phyloP scores from a whole-genome alignment of 2,797 vertebrate genomes.

The Helarctos malayanus region DNA sequence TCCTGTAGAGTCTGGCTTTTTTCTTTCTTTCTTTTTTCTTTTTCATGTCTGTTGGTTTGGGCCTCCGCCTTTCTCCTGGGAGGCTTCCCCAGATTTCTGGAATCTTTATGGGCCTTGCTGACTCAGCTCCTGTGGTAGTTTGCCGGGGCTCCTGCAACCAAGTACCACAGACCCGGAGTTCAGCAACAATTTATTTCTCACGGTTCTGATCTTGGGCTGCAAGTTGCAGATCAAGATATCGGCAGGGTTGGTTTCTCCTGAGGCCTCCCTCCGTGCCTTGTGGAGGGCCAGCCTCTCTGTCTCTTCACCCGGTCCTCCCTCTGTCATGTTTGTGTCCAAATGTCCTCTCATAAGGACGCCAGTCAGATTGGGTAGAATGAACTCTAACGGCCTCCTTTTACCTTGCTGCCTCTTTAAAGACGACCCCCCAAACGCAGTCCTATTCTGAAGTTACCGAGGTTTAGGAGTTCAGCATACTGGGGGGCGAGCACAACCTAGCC shows the following conservation, averaged over 20 bases:
- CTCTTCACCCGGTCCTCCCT: background rate
- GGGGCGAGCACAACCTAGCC: no score
- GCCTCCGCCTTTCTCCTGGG: background rate
- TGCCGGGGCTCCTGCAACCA: background rate
- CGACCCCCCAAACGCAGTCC: background rate
- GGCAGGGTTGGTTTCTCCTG: background rate
- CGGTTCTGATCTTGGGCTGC: background rate
- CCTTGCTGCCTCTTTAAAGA: background rate
- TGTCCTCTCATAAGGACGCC: background rate
- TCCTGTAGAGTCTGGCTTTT: background rate
- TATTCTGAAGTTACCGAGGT: background rate
- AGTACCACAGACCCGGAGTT: background rate
- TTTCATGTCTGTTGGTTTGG: background rate
- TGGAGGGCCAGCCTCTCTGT: fast-evolving
- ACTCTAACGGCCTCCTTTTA: background rate
- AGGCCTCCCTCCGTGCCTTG: background rate
- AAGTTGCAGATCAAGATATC: background rate
- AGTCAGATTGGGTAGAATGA: background rate
- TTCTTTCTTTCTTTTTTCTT: background rate
- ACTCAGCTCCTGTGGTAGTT: background rate
- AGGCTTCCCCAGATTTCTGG: background rate
- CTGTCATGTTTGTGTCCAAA: background rate
- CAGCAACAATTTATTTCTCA: background rate
- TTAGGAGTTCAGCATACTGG: background rate
- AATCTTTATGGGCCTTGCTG: background rate